Evolutionary conservation across 2,888 invertebrate genomes (phyloP), one percentile per base, ranked within the genome.

Genomic region (Trachelus troglodyta): DNA sequence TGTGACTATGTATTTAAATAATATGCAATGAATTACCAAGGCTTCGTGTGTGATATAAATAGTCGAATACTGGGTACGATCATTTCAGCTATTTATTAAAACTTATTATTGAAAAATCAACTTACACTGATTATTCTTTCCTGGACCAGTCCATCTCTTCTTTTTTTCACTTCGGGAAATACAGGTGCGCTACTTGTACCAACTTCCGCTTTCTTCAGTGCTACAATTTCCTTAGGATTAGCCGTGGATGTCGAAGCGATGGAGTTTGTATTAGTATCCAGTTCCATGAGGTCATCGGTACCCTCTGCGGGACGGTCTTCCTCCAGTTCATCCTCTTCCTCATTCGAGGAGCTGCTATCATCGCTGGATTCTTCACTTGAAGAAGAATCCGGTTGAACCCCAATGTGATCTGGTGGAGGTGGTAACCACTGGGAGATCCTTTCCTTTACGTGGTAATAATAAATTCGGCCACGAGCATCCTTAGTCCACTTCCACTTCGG

Each of bases 391-490:
- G 89, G 89, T n/a, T 89, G 89, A n/a, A 88, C 88, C 3, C 90
- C 89, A 56, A 90, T 90, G 73, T 92, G 90, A 73, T 91, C 90
- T 2, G 92, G 92, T 0, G 92, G 92, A 1, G 93, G 93, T 40
- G 96, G 96, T 83, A 94, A 92, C 97, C 97, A 97, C 89, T 96
- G 97, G 34, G 96, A 94, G 84, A 95, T 93, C 11, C 97, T 93
- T 75, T 95, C 93, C 90, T 95, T 96, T 1, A 95, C 93, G 91
- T 99, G 98, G 92, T 98, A 99, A 92, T 98, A 99, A 92, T 98
- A 99, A 0, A 95, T 94, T 82, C 97, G 94, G 0, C 98, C 98
- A 77, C 96, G 95, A 3, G 94, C 92, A 89, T 98, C 98, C 81
- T 94, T 93, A 0, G 97, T 96, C 85, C 95, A 95, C 87, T 97